Percentiles rank a stretch among this genome's conserved stretches.
These are phyloP conservation scores for Drosophila albomicans DNA, from an alignment of 1,140 invertebrate genomes.

Conservation along the genomic window DNA sequence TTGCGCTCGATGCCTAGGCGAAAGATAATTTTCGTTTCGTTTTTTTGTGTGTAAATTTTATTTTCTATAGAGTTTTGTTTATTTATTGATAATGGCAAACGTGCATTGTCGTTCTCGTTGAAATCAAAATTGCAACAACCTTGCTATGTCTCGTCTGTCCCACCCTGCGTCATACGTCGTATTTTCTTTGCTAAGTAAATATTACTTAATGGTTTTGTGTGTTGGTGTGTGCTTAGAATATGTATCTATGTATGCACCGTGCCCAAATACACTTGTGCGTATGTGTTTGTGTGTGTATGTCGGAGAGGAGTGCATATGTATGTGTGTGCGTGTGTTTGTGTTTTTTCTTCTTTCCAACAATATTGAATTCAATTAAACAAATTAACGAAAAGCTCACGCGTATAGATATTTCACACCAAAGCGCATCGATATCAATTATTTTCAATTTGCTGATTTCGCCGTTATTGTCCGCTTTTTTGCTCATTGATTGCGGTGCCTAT, in stretches of 20 bases:
- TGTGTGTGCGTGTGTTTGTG: conserved; percentile 44
- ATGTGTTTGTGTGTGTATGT: conserved; percentile 12
- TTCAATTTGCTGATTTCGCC: conserved; percentile 70
- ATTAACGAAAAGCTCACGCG: conserved; percentile 49
- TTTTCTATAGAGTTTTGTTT: conserved; percentile 59
- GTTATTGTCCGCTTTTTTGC: conserved; percentile 31
- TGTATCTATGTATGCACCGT: conserved; percentile 68
- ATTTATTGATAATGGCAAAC: conserved; percentile 56
- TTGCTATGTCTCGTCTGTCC: conserved; percentile 15
- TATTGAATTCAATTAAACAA: conserved; percentile 75
- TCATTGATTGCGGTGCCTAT: conserved; percentile 22
- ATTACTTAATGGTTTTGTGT: conserved; percentile 78
- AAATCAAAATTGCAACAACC: conserved; percentile 31
- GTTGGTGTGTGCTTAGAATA: conserved; percentile 74
- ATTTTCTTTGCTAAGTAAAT: conserved; percentile 64
- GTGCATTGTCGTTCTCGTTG: conserved; percentile 54
- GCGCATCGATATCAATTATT: conserved; percentile 72
- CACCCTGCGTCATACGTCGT: conserved; percentile 8
- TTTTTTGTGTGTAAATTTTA: conserved; percentile 26
- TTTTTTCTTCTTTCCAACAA: conserved; percentile 48
- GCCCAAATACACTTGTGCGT: conserved; percentile 16
- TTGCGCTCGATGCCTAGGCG: conserved; percentile 43
- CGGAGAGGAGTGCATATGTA: conserved; percentile 9
- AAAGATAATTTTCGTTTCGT: conserved; percentile 61
- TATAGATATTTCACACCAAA: conserved; percentile 49